Evolutionary conservation across 2,797 vertebrate genomes (phyloP).

Genomic region (Gadopsis marmoratus): DNA sequence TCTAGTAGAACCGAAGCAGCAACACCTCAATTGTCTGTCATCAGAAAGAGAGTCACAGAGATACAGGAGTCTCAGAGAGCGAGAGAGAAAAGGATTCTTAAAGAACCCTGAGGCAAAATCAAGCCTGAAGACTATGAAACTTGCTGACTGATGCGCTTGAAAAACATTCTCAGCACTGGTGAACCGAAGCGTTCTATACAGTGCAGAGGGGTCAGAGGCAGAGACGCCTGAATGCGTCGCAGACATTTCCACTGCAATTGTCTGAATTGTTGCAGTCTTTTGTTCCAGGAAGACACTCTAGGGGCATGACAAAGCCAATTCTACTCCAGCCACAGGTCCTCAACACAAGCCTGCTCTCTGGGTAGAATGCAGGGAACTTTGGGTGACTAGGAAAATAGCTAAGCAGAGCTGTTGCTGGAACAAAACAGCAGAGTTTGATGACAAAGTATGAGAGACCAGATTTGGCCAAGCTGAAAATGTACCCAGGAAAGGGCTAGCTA

Average conservation of each 20-base stretch:
- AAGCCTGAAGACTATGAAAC: constrained; percentile 48
- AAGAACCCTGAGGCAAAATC: constrained; percentile 62
- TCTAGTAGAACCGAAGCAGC: constrained; percentile 41
- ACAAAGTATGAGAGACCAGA: constrained; percentile 6
- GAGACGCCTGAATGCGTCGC: constrained; percentile 47
- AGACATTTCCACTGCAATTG: constrained; percentile 55
- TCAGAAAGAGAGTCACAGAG: constrained; percentile 34
- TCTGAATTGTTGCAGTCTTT: constrained; percentile 58
- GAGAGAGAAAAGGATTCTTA: constrained; percentile 46
- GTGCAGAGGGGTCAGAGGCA: constrained; percentile 57
- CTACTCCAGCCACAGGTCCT: constrained; percentile 49
- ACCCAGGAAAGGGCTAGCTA: neutral
- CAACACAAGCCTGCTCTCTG: constrained; percentile 34
- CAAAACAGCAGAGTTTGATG: constrained; percentile 23
- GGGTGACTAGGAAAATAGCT: constrained; percentile 19
- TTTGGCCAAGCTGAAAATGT: constrained; percentile 2
- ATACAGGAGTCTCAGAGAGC: constrained; percentile 14
- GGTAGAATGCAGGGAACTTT: constrained; percentile 36
- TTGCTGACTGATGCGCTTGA: constrained; percentile 59
- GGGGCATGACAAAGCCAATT: constrained; percentile 52
- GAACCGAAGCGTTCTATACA: constrained; percentile 44
- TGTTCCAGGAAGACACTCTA: constrained; percentile 42
- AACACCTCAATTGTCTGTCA: constrained; percentile 59
- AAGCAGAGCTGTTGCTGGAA: constrained; percentile 18
- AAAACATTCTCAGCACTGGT: constrained; percentile 46